Percentiles rank a stretch among this genome's conserved stretches.
phyloP scores from a whole-genome alignment of 2,797 vertebrate genomes.

The Schizothorax lantsangensis region DNA sequence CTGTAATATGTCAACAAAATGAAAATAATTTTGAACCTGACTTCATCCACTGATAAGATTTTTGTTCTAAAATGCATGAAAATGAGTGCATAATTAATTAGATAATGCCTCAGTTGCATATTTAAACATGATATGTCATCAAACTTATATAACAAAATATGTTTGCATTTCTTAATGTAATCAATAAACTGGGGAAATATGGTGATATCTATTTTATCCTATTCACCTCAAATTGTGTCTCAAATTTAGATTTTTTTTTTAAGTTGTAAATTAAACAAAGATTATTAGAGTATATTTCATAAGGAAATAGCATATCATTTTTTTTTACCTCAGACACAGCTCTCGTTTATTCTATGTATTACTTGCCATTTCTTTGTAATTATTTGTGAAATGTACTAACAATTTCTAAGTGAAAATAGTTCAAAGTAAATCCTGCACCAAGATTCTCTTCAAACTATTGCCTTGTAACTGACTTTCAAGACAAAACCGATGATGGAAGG shows the following conservation, averaged over 20 bases:
- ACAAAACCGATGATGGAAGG: neutral
- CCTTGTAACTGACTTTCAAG: neutral
- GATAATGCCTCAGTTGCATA: neutral
- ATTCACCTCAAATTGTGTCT: too few relatives aligned
- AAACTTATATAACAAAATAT: too few relatives aligned
- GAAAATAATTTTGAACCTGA: neutral
- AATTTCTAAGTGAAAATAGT: neutral
- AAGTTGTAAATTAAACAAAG: neutral
- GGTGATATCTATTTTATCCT: neutral
- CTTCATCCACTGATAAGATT: neutral
- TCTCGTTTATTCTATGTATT: neutral
- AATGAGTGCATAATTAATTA: neutral
- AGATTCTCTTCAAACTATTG: neutral
- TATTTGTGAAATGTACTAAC: neutral
- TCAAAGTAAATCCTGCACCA: neutral
- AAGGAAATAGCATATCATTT: neutral
- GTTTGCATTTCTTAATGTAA: too few relatives aligned
- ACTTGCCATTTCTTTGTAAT: neutral
- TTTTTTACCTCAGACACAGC: neutral
- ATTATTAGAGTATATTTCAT: neutral
- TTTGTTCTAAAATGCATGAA: neutral
- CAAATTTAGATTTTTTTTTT: too few relatives aligned
- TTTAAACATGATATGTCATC: neutral
- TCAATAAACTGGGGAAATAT: neutral
- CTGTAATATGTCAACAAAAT: neutral